Conservation (phyloP, 2,113 vertebrate genomes). For the Hiodon alosoides region DNA sequence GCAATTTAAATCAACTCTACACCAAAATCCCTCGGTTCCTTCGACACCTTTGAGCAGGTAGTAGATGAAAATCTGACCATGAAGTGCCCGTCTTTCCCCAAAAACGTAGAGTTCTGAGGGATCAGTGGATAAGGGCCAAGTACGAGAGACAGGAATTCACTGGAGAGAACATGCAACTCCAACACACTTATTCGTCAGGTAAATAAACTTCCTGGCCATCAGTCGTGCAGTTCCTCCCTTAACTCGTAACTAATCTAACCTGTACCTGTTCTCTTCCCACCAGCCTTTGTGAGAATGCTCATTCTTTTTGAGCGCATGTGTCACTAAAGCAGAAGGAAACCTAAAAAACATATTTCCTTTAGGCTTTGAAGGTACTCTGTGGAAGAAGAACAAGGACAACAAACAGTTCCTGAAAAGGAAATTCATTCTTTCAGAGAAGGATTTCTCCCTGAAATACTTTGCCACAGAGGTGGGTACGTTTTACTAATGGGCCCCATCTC, state of each 20-base stretch:
- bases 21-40: too few species aligned
- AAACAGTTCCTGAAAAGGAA: constrained; percentile 62
- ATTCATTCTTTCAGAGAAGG: constrained; percentile 60
- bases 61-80: not conserved
- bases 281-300: too few species aligned
- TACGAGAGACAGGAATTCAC: constrained; percentile 82
- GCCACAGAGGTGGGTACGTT: constrained; percentile 61
- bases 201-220: constrained; percentile 22
- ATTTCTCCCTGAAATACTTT: constrained; percentile 63
- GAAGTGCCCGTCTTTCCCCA: not conserved
- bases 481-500: not conserved
- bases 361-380: constrained; percentile 63
- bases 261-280: too few species aligned
- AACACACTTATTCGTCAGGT: constrained; percentile 69
- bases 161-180: constrained; percentile 58
- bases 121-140: constrained; percentile 91
- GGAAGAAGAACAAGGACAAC: constrained; percentile 68
- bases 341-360: constrained; percentile 2
- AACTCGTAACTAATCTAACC: too few species aligned
- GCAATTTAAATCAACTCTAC: too few species aligned
- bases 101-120: constrained; percentile 69
- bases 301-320: too few species aligned
- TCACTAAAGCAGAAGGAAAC: too few species aligned
- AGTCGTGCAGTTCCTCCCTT: too few species aligned
- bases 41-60: not conserved